These are phyloP conservation scores for Holacanthus passer DNA, from an alignment of 2,113 vertebrate genomes.

Conservation along the genomic window DNA sequence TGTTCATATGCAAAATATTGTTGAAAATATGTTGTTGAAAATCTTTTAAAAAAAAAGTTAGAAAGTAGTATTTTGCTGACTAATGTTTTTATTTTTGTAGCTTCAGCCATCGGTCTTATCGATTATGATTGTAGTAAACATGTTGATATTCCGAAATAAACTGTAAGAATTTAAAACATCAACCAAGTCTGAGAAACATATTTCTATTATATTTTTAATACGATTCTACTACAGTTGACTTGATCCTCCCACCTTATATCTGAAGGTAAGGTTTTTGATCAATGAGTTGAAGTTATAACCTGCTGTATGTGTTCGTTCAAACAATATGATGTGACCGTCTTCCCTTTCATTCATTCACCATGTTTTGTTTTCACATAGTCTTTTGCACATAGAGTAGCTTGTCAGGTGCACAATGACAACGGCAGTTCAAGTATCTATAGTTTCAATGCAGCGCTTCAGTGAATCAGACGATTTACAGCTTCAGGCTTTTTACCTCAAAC, in stretches of 20 bases:
- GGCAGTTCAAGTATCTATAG: not conserved
- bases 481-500: constrained; percentile 33
- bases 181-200: not conserved
- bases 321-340: not conserved
- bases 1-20: not conserved
- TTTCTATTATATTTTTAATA: not conserved
- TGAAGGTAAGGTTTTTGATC: not conserved
- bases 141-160: too few relatives aligned
- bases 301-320: not conserved
- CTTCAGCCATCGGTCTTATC: not conserved
- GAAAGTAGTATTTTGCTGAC: not conserved
- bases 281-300: not conserved
- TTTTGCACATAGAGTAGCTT: too few relatives aligned
- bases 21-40: too few relatives aligned
- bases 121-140: not conserved
- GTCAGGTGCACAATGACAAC: constrained; percentile 12
- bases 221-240: not conserved
- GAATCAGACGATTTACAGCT: constrained; percentile 15
- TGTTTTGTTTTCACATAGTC: too few relatives aligned
- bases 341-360: not conserved
- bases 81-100: not conserved
- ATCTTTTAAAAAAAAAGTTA: too few relatives aligned
- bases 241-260: not conserved
- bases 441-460: constrained; percentile 16
- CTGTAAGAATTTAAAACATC: not conserved